Evolutionary conservation across 2,797 vertebrate genomes (phyloP).

Genomic region (Cyprinodon diabolis): DNA sequence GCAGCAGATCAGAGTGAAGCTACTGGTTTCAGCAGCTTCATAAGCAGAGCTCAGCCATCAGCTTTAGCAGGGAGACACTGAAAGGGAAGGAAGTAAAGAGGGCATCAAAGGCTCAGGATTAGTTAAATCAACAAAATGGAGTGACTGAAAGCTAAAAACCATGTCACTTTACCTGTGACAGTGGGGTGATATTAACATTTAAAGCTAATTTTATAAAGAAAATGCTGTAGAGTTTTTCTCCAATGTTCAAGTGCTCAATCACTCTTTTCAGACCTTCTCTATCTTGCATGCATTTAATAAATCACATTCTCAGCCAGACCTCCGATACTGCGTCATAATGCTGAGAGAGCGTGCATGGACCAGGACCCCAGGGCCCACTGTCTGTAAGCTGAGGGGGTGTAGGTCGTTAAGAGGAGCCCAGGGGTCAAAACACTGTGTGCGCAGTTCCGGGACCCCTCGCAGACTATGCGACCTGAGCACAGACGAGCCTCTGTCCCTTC

Average conservation of each 20-base stretch:
- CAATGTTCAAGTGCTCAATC: conserved; percentile 56
- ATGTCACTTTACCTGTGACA: not conserved
- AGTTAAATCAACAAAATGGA: conserved; percentile 33
- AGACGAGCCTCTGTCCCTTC: conserved; percentile 79
- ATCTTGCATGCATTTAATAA: conserved; percentile 54
- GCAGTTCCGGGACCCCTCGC: conserved; percentile 80
- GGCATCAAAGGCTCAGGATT: conserved; percentile 34
- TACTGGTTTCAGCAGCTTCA: conserved; percentile 80
- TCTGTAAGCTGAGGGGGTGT: conserved; percentile 68
- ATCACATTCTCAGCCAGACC: conserved; percentile 42
- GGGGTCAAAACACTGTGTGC: conserved; percentile 81
- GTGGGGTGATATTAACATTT: not conserved
- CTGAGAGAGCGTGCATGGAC: conserved; percentile 56
- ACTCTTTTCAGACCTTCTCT: conserved; percentile 53
- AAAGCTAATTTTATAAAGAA: not conserved
- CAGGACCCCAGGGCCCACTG: conserved; percentile 56
- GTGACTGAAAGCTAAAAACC: not conserved
- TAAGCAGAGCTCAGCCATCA: conserved; percentile 83
- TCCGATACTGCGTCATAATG: conserved; percentile 62
- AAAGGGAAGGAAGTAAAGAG: conserved; percentile 49
- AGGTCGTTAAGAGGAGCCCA: conserved; percentile 61
- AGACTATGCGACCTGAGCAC: conserved; percentile 60
- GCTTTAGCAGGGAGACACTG: conserved; percentile 71
- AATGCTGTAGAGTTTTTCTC: conserved; percentile 12
- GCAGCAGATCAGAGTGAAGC: conserved; percentile 66